phyloP scores from a whole-genome alignment of 2,888 invertebrate genomes.

The Acrobasis suavella region DNA sequence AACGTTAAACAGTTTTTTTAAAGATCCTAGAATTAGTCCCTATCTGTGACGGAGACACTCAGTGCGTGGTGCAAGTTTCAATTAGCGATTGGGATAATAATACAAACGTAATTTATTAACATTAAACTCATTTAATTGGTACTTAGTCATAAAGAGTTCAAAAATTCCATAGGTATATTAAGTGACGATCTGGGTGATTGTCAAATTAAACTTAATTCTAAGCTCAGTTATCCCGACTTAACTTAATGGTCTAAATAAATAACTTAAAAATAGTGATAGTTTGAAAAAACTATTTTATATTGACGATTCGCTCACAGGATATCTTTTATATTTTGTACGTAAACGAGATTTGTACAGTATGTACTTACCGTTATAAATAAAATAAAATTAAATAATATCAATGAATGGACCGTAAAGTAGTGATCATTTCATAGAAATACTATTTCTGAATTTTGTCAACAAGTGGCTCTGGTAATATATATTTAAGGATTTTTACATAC shows the following conservation, averaged over 20 bases:
- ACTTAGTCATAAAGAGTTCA: background rate
- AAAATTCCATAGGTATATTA: background rate
- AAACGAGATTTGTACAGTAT: background rate
- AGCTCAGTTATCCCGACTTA: constrained; percentile 21
- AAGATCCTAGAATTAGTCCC: no score
- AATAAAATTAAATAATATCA: background rate
- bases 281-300: background rate
- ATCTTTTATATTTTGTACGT: background rate
- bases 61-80: no score
- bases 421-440: no score
- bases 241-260: constrained; percentile 38
- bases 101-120: no score
- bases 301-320: constrained; percentile 3
- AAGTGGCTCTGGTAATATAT: no score
- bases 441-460: no score
- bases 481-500: no score
- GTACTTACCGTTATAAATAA: background rate
- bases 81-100: no score
- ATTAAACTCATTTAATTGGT: no score
- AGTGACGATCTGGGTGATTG: background rate
- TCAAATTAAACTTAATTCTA: constrained; percentile 6
- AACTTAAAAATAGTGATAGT: constrained; percentile 26
- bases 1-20: no score
- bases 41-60: no score
- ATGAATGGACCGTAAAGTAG: no score